These are phyloP conservation scores for Datnioides undecimradiatus DNA, from an alignment of 2,113 vertebrate species.

Conservation along the genomic window DNA sequence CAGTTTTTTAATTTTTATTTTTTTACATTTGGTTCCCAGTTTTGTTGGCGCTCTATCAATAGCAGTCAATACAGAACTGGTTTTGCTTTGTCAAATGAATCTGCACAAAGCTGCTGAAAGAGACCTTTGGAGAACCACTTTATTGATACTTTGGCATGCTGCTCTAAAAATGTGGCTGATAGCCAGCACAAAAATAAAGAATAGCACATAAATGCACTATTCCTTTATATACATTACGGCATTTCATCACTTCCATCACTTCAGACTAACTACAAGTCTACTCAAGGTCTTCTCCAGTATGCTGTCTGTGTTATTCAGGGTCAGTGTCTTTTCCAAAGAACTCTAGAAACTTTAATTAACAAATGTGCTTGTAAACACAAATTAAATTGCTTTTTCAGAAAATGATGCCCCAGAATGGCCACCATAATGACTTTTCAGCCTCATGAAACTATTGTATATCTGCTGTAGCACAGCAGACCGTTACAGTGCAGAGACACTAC, in stretches of 20 bases:
- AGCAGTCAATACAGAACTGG: not conserved
- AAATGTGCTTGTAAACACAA: slow-evolving; percentile 9
- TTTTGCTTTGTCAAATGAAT: not conserved
- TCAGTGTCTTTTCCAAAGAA: not conserved
- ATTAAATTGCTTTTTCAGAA: slow-evolving; percentile 14
- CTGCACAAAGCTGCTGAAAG: not conserved
- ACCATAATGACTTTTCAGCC: not conserved
- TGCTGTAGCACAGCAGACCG: slow-evolving; percentile 9
- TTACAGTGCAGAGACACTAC: not conserved
- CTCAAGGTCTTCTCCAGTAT: slow-evolving; percentile 4
- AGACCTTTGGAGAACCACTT: not conserved
- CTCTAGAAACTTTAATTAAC: not conserved
- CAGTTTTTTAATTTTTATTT: not conserved
- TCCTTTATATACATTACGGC: not conserved
- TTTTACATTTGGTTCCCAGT: not conserved
- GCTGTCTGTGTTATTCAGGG: not conserved
- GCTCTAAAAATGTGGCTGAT: not conserved
- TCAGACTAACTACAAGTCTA: not conserved
- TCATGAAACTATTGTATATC: slow-evolving; percentile 4
- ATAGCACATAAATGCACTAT: not conserved
- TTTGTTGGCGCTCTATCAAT: not conserved
- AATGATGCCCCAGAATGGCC: not conserved
- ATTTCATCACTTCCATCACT: not conserved
- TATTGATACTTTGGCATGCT: not conserved
- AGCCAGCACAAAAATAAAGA: not conserved